Evolutionary conservation across 2,888 invertebrate species (phyloP).

Genomic region (Aquatica leii): DNA sequence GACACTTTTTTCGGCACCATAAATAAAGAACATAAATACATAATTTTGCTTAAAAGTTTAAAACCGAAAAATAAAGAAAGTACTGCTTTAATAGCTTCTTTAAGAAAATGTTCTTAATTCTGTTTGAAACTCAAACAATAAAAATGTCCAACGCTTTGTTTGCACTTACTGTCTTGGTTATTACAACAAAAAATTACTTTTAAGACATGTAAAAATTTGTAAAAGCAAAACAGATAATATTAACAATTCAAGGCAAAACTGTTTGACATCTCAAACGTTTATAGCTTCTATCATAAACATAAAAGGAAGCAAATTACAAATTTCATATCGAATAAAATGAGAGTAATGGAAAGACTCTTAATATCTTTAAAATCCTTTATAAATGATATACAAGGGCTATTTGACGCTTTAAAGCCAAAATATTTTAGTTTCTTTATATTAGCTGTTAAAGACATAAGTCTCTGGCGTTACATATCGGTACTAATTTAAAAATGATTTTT

Average conservation of each 20-base stretch:
- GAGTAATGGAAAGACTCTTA: slow-evolving; percentile 17
- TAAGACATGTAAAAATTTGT: slow-evolving; percentile 30
- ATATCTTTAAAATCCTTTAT: slow-evolving; percentile 8
- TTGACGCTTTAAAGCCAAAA: slow-evolving; percentile 26
- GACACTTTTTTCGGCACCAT: no score
- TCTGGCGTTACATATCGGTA: slow-evolving; percentile 26
- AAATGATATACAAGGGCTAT: slow-evolving; percentile 9
- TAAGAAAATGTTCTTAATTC: slow-evolving; percentile 25
- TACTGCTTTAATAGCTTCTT: slow-evolving; percentile 14
- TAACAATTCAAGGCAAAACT: slow-evolving; percentile 8
- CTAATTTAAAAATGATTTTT: no score
- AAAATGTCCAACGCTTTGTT: slow-evolving; percentile 23
- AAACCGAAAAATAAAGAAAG: slow-evolving; percentile 29
- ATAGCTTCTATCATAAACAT: slow-evolving; percentile 14
- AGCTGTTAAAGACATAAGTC: slow-evolving; percentile 25
- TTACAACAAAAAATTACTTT: slow-evolving; percentile 24
- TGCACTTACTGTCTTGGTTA: slow-evolving; percentile 28
- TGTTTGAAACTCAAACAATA: slow-evolving; percentile 24
- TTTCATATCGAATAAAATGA: slow-evolving; percentile 19
- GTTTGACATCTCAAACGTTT: slow-evolving; percentile 37
- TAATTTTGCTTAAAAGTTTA: no score
- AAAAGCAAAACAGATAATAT: slow-evolving; percentile 21
- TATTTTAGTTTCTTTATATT: slow-evolving; percentile 16
- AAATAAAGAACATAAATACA: no score
- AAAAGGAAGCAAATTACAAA: slow-evolving; percentile 20